Percentiles rank a stretch among this genome's conserved stretches.
phyloP scores from a whole-genome alignment of 2,113 vertebrate species.

The Aramus guarauna region DNA sequence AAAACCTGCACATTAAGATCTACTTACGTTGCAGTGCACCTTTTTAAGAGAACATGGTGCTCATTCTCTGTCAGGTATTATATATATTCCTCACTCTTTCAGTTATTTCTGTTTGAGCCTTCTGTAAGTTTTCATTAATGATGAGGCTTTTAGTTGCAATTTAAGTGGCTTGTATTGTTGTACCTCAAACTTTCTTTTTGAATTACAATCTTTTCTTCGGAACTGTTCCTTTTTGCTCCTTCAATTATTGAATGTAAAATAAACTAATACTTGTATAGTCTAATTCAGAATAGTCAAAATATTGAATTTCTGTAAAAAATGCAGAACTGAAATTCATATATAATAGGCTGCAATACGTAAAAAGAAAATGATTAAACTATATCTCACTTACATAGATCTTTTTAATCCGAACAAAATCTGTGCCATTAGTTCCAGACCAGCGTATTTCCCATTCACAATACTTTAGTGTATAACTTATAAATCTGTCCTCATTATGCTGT shows the following conservation, averaged over 20 bases:
- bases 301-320: slow-evolving; percentile 51
- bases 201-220: neutral
- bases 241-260: neutral
- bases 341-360: slow-evolving; percentile 34
- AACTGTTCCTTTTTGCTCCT: neutral
- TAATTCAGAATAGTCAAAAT: slow-evolving; percentile 22
- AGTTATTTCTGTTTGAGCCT: neutral
- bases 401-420: slow-evolving; percentile 51
- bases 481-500: slow-evolving; percentile 64
- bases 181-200: neutral
- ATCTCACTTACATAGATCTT: slow-evolving; percentile 56
- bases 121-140: neutral
- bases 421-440: slow-evolving; percentile 62
- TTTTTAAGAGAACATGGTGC: neutral
- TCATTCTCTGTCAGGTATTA: neutral
- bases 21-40: neutral
- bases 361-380: slow-evolving; percentile 40
- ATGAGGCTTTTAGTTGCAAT: neutral
- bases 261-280: neutral
- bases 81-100: neutral
- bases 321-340: neutral
- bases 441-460: slow-evolving; percentile 60
- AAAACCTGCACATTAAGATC: neutral
- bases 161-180: neutral
- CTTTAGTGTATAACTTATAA: slow-evolving; percentile 67